A percentile compares a stretch with the other conserved stretches of the same genome.
These are phyloP conservation scores for Hypomecis punctinalis DNA, from an alignment of 2,888 invertebrate species.

Conservation along the genomic window DNA sequence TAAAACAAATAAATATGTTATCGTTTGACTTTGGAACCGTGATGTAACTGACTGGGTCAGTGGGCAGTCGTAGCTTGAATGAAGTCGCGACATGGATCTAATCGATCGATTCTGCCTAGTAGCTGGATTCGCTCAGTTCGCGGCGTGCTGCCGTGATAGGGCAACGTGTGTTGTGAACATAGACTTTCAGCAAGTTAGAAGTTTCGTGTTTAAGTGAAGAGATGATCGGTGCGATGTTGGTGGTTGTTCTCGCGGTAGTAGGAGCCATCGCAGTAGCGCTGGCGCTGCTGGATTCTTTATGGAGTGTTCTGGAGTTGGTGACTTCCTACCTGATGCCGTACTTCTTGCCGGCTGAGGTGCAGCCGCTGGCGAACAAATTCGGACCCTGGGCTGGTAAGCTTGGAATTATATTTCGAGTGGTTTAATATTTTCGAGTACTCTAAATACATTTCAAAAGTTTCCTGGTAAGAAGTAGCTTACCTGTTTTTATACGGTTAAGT, in stretches of 20 bases:
- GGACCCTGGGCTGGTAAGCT: slow-evolving; percentile 93
- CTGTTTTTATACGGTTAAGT: too few relatives aligned
- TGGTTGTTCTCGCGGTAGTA: slow-evolving; percentile 70
- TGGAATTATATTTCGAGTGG: background rate
- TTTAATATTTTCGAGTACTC: too few relatives aligned
- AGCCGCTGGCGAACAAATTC: slow-evolving; percentile 87
- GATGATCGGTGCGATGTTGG: slow-evolving; percentile 44
- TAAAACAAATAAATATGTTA: too few relatives aligned
- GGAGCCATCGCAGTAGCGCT: slow-evolving; percentile 81
- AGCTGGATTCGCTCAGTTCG: slow-evolving; percentile 13
- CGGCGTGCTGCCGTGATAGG: slow-evolving; percentile 31
- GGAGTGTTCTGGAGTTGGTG: slow-evolving; percentile 85
- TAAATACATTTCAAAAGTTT: too few relatives aligned
- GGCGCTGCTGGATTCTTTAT: slow-evolving; percentile 85
- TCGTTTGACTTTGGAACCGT: background rate
- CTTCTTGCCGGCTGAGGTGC: slow-evolving; percentile 86
- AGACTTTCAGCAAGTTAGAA: background rate
- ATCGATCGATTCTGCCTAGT: slow-evolving; percentile 1
- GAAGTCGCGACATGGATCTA: slow-evolving; percentile 25
- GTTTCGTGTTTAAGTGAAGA: slow-evolving; percentile 1
- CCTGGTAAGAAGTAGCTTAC: too few relatives aligned
- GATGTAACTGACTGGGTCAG: slow-evolving; percentile 19
- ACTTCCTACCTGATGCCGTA: slow-evolving; percentile 87
- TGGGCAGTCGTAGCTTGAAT: slow-evolving; percentile 19
- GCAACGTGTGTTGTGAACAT: slow-evolving; percentile 18